Percentiles rank a stretch among this genome's conserved stretches.
Evolutionary conservation across 2,797 vertebrate species (phyloP).

Genomic region (Avahi laniger): DNA sequence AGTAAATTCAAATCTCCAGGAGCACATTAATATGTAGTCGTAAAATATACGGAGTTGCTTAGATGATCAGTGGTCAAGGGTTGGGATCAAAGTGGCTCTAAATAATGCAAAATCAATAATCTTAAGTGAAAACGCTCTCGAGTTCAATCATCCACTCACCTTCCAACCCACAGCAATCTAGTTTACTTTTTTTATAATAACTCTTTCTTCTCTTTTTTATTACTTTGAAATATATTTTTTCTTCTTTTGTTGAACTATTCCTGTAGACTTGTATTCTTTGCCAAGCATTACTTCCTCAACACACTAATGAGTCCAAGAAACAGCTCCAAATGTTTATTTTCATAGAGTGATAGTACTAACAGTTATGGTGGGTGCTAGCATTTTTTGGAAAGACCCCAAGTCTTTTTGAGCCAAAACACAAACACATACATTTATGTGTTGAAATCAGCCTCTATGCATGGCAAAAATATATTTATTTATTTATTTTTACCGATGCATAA

Average conservation of each 20-base stretch:
- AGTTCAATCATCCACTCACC: neutral
- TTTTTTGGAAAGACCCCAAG: constrained; percentile 34
- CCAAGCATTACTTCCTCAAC: neutral
- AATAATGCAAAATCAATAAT: neutral
- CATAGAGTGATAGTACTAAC: neutral
- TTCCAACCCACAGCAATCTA: neutral
- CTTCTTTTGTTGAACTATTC: neutral
- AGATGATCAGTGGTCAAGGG: neutral
- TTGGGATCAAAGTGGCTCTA: neutral
- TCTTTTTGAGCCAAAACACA: constrained; percentile 38
- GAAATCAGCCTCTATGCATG: neutral
- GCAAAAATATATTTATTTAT: neutral
- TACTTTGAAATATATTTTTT: neutral
- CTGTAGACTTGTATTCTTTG: neutral
- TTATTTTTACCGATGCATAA: neutral
- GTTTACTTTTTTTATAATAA: neutral
- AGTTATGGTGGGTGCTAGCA: neutral
- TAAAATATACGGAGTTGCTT: neutral
- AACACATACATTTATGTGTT: neutral
- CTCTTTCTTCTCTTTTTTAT: neutral
- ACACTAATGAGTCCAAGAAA: constrained; percentile 36
- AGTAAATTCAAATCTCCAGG: neutral
- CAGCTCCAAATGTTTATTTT: constrained; percentile 49
- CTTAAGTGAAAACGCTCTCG: neutral
- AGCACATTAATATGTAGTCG: neutral